A percentile compares a stretch with the other conserved stretches of the same genome.
Evolutionary conservation across 2,797 vertebrate species (phyloP).

Genomic region (Chaunax sp.): DNA sequence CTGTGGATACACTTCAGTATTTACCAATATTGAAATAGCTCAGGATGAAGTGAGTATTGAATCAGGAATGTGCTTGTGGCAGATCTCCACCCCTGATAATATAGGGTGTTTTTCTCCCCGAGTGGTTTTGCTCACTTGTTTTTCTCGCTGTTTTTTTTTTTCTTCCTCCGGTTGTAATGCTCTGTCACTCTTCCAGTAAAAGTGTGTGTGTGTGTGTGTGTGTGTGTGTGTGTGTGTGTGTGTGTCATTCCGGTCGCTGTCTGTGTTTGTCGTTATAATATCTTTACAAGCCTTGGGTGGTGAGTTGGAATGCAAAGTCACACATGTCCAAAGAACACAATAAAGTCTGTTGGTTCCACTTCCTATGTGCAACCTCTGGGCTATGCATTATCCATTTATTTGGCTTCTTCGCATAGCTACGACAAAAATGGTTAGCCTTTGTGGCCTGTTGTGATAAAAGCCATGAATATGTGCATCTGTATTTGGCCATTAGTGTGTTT

Average conservation of each 20-base stretch:
- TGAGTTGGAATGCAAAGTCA: slow-evolving; percentile 74
- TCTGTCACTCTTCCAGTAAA: slow-evolving; percentile 81
- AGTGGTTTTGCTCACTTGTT: slow-evolving; percentile 80
- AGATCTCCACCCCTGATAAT: slow-evolving; percentile 82
- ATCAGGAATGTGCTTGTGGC: slow-evolving; percentile 78
- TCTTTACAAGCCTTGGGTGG: slow-evolving; percentile 76
- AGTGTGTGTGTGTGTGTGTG: slow-evolving; percentile 30
- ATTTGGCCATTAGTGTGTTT: background rate
- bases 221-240: slow-evolving; percentile 26
- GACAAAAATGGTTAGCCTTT: slow-evolving; percentile 42
- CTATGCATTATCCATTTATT: slow-evolving; percentile 57
- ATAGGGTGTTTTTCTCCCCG: slow-evolving; percentile 75
- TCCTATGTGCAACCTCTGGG: slow-evolving; percentile 52
- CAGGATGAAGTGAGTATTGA: slow-evolving; percentile 72
- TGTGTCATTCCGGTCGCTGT: slow-evolving; percentile 66
- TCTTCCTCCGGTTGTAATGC: slow-evolving; percentile 57
- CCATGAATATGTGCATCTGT: slow-evolving; percentile 18
- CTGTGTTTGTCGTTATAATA: slow-evolving; percentile 77
- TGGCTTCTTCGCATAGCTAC: slow-evolving; percentile 53
- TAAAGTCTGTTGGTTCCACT: slow-evolving; percentile 54
- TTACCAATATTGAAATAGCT: slow-evolving; percentile 80
- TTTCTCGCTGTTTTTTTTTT: slow-evolving; percentile 61
- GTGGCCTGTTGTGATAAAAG: slow-evolving; percentile 51
- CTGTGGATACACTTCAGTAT: slow-evolving; percentile 63
- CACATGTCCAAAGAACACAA: slow-evolving; percentile 74